phyloP scores from a whole-genome alignment of 1,140 invertebrate genomes.

The Hylaeus anthracinus region DNA sequence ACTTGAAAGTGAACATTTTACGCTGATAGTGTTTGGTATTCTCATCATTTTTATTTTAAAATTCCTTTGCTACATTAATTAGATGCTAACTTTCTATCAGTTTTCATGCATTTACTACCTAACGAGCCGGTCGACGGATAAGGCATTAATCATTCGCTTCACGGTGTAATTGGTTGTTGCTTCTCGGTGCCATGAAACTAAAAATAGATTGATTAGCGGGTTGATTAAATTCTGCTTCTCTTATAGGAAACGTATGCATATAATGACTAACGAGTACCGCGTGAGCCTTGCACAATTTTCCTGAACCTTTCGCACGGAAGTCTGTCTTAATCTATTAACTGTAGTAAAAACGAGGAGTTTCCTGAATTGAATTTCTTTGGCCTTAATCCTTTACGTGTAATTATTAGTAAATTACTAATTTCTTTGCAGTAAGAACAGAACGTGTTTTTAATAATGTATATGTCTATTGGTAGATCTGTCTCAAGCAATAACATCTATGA shows the following conservation, averaged over 20 bases:
- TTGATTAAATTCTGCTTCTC: slow-evolving; percentile 18
- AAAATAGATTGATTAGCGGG: slow-evolving; percentile 17
- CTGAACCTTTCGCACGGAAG: neutral
- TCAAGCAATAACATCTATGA: no score
- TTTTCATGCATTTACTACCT: neutral
- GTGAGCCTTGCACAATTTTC: neutral
- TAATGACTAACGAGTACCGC: slow-evolving; percentile 10
- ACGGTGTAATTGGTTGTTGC: slow-evolving; percentile 12
- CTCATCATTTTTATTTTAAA: neutral
- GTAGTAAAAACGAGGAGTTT: neutral
- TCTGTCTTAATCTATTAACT: neutral
- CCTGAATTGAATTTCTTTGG: no score
- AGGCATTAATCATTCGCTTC: slow-evolving; percentile 28
- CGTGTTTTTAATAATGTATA: no score
- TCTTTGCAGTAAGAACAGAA: no score
- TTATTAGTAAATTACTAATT: no score
- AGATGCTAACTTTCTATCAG: slow-evolving; percentile 18
- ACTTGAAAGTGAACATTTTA: neutral
- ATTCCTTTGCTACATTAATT: neutral
- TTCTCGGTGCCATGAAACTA: neutral
- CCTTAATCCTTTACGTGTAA: no score
- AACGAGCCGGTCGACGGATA: slow-evolving; percentile 14
- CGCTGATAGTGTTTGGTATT: no score
- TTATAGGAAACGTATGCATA: neutral
- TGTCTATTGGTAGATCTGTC: no score